Evolutionary conservation across 2,113 vertebrate species (phyloP).

Genomic region (Onychorhynchus coronatus): DNA sequence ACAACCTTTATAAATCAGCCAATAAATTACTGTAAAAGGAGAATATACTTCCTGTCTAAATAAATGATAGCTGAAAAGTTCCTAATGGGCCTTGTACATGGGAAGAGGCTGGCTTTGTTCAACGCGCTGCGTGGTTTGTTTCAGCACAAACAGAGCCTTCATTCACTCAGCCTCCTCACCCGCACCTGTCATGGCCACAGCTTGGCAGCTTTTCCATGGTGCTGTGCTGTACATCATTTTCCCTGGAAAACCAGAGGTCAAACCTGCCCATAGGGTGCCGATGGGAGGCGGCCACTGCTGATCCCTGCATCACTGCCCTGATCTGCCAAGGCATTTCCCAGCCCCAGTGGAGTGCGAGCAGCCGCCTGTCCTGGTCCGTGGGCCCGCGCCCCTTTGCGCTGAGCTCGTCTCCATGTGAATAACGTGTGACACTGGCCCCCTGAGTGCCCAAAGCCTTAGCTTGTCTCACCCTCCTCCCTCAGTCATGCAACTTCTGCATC

Average conservation of each 20-base stretch:
- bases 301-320: neutral
- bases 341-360: fast-evolving
- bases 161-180: conserved; percentile 6
- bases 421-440: fast-evolving
- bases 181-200: neutral
- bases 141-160: neutral
- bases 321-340: neutral
- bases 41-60: conserved; percentile 45
- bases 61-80: conserved; percentile 21
- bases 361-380: fast-evolving
- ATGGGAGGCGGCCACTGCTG: neutral
- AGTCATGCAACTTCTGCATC: neutral
- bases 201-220: neutral
- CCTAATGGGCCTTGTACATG: neutral
- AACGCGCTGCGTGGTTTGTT: neutral
- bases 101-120: conserved; percentile 39
- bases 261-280: neutral
- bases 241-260: neutral
- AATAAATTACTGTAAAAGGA: conserved; percentile 41
- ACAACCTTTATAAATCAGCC: neutral
- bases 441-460: neutral
- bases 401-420: fast-evolving
- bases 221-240: neutral
- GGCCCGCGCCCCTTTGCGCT: fast-evolving
- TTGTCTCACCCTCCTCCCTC: neutral